Conservation (phyloP, 2,888 invertebrate species). For the Omphaloscelis lunosa region DNA sequence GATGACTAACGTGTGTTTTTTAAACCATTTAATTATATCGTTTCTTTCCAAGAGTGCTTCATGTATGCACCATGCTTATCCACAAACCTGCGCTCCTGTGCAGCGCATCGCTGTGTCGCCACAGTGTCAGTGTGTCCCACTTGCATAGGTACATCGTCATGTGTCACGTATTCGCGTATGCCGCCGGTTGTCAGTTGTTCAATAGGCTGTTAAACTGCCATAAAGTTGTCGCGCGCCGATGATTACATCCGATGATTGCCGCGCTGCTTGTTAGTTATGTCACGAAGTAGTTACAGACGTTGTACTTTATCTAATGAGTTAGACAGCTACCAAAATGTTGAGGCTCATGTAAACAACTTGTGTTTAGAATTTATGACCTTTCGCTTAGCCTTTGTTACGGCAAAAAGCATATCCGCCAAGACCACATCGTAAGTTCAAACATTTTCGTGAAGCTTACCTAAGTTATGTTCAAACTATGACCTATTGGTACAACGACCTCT, state of each 20-base stretch:
- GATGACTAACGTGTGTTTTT: not conserved
- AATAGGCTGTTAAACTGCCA: slow-evolving; percentile 20
- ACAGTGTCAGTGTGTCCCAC: not conserved
- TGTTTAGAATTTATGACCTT: not conserved
- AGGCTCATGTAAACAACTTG: not conserved
- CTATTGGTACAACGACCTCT: slow-evolving; percentile 13
- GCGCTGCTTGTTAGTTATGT: slow-evolving; percentile 4
- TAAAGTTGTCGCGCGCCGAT: slow-evolving; percentile 3
- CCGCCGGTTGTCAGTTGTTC: slow-evolving; percentile 24
- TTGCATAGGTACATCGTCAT: not conserved
- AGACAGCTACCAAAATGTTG: not conserved
- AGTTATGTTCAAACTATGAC: slow-evolving; percentile 7
- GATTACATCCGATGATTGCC: slow-evolving; percentile 3
- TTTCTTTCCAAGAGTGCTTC: not conserved
- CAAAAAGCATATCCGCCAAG: not conserved
- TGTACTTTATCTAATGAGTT: not conserved
- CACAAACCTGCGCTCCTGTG: not conserved
- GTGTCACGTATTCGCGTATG: slow-evolving; percentile 1
- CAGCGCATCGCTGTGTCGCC: not conserved
- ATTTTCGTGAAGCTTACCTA: slow-evolving; percentile 1
- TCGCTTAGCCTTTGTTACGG: not conserved
- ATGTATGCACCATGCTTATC: not conserved
- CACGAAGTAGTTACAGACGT: not conserved
- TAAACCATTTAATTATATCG: not conserved
- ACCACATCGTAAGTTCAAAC: not conserved